phyloP scores from a whole-genome alignment of 2,113 vertebrate genomes.

The Alouatta palliata region DNA sequence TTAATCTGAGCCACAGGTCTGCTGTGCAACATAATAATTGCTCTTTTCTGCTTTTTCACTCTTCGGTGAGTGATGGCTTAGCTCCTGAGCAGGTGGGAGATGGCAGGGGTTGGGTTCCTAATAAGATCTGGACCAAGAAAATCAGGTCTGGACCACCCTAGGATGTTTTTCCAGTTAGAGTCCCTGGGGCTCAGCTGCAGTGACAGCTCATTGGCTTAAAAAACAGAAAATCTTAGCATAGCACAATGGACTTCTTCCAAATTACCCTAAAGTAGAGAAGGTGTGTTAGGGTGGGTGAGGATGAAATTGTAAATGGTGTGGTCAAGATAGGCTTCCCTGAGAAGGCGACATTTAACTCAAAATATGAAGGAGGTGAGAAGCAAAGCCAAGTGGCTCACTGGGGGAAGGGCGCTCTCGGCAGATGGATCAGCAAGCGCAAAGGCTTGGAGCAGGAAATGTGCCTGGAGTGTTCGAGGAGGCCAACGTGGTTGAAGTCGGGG shows the following conservation, averaged over 20 bases:
- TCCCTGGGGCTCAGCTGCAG: neutral
- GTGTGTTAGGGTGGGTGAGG: rapidly evolving
- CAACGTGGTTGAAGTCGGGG: too few relatives aligned
- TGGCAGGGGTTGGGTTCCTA: neutral
- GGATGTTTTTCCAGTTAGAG: neutral
- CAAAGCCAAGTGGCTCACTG: neutral
- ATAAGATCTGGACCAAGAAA: neutral
- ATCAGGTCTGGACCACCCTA: neutral
- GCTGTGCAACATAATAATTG: rapidly evolving
- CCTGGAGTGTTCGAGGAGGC: neutral
- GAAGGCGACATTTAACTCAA: neutral
- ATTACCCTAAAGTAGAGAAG: neutral
- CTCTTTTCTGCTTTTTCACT: neutral
- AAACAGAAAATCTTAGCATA: neutral
- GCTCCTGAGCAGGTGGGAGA: neutral
- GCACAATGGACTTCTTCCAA: neutral
- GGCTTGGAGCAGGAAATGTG: neutral
- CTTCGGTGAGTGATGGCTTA: neutral
- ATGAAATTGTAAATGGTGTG: neutral
- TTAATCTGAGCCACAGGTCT: neutral
- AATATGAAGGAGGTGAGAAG: neutral
- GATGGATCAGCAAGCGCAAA: neutral
- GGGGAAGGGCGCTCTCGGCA: neutral
- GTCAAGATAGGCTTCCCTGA: neutral
- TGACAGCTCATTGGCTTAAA: neutral